These are phyloP conservation scores for Mormyrus proboscirostris DNA, from an alignment of 2,797 vertebrate species.

Conservation along the genomic window DNA sequence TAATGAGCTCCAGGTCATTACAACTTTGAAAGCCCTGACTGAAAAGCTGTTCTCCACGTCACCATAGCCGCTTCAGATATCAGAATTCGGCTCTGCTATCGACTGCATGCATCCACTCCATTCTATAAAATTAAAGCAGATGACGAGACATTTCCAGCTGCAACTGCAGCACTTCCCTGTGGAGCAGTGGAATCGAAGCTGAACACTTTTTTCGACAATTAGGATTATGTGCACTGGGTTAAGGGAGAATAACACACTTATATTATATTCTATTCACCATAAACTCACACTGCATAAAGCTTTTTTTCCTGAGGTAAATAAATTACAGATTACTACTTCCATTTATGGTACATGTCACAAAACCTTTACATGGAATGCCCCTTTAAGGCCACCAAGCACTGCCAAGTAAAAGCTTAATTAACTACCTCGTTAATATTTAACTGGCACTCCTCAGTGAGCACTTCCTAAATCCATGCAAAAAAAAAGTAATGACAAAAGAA, in stretches of 20 bases:
- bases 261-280: background rate
- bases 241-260: background rate
- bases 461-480: background rate
- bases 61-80: background rate
- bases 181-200: background rate
- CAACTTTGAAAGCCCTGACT: background rate
- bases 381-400: background rate
- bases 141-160: background rate
- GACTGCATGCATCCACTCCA: background rate
- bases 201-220: background rate
- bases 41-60: background rate
- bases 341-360: background rate
- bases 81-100: background rate
- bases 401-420: constrained; percentile 2
- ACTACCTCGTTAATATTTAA: constrained; percentile 7
- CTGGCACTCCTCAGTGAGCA: background rate
- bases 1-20: background rate
- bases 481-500: background rate
- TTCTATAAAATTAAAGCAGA: background rate
- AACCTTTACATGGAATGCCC: background rate
- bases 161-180: background rate
- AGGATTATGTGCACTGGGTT: background rate
- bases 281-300: background rate
- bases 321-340: background rate
- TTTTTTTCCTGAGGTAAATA: background rate